Base-by-base conservation (phyloP, 1,140 invertebrate species). In the Drosophila arizonae region DNA sequence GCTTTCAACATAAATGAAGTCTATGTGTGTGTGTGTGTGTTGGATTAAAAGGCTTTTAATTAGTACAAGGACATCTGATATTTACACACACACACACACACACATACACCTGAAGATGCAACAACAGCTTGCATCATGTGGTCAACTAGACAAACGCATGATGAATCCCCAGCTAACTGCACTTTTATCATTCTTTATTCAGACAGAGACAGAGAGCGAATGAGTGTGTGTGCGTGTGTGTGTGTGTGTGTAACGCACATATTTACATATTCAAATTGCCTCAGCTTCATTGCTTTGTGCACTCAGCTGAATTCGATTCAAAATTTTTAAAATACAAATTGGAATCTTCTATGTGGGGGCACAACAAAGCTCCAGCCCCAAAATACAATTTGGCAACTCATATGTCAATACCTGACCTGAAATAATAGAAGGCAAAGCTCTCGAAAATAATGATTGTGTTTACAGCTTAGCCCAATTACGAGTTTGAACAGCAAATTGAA, bases 1-100 rank as follows among this genome's bases (percentile, higher is more conserved):
- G 82, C 72, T 86, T 86, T 54, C 63, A 79, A 76, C 68, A 81
- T 86, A 86, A 86, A 87, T 86, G 79, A 87, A 82, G 68, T 76
- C 76, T 82, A 73, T 67, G 45, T 8, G 6, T 26, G 64, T 24
- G 45, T 56, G 55, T 39, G 10, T 24, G 17, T 71, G 57, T 52
- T 58, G 56, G 33, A 26, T 41, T 15, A 26, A 46, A 70, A 76
- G 76, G 61, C 79, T 76, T 86, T 87, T 87, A 87, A 86, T 86
- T 86, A 87, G 82, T 70, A 65, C 82, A 86, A 87, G 82, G 82
- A 79, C 82, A 82, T 76, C 75, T 81, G 79, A 36, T 36, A 36
- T 6, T 6, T 3, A 30, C 5, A 30, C 28, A 30, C 5, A 30
- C 28, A 30, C 28, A 30, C 5, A 24, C 21, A 24, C 21, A 24